Evolutionary conservation across 2,797 vertebrate species (phyloP).

Genomic region (Falco biarmicus): DNA sequence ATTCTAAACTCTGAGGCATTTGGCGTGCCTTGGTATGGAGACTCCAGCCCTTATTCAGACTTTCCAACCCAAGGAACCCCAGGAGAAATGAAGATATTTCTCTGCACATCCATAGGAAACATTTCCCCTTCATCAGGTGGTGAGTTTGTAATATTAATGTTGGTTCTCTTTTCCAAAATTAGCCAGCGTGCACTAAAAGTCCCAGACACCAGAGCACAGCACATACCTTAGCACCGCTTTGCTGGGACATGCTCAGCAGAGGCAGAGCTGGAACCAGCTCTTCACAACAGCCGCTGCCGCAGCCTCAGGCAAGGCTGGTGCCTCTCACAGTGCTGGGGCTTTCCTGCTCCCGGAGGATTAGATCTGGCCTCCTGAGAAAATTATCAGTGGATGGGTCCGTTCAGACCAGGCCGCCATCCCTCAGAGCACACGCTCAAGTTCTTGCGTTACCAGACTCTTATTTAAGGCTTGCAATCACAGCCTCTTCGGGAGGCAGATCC

Average conservation of each 20-base stretch:
- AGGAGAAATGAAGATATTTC: slow-evolving; percentile 2
- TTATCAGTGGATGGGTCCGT: background rate
- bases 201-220: background rate
- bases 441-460: background rate
- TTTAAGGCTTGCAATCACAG: background rate
- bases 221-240: background rate
- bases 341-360: background rate
- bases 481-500: background rate
- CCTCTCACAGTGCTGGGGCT: background rate
- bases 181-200: background rate
- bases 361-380: background rate
- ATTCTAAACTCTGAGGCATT: slow-evolving; percentile 8
- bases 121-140: background rate
- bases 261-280: background rate
- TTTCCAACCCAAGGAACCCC: slow-evolving; percentile 3
- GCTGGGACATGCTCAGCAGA: background rate
- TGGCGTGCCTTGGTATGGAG: slow-evolving; percentile 5
- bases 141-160: background rate
- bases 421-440: background rate
- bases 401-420: background rate
- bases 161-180: background rate
- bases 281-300: rapidly evolving
- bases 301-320: background rate
- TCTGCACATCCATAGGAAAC: background rate
- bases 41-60: slow-evolving; percentile 4